Conservation (phyloP, 2,797 vertebrate species). For the Anabas testudineus region DNA sequence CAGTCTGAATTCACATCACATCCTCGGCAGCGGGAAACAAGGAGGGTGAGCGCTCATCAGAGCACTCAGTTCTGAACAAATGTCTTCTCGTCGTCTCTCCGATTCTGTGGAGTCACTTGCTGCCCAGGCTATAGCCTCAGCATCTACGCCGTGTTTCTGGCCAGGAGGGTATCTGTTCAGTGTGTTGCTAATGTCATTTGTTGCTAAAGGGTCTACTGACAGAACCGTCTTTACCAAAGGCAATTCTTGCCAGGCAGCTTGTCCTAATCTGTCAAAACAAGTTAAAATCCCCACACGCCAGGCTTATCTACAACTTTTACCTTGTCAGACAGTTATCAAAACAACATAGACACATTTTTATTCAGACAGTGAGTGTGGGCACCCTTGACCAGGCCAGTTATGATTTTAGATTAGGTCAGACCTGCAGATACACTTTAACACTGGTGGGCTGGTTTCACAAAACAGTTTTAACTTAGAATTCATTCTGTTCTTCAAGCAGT, state of each 20-base stretch:
- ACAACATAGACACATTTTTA: neutral
- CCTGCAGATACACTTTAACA: too few relatives aligned
- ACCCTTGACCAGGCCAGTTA: too few relatives aligned
- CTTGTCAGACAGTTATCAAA: slow-evolving; percentile 3
- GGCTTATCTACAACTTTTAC: neutral
- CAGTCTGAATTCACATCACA: neutral
- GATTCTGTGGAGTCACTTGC: slow-evolving; percentile 9
- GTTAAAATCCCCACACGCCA: slow-evolving; percentile 4
- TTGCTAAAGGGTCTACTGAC: slow-evolving; percentile 6
- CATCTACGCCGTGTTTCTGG: neutral
- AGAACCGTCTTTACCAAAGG: neutral
- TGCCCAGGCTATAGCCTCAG: neutral
- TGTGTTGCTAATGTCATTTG: slow-evolving; percentile 17
- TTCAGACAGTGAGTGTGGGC: too few relatives aligned
- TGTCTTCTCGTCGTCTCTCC: neutral
- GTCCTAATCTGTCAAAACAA: slow-evolving; percentile 14
- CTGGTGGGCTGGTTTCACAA: too few relatives aligned
- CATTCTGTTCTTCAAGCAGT: too few relatives aligned
- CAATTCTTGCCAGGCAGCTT: neutral
- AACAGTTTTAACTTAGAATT: too few relatives aligned
- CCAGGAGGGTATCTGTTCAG: neutral
- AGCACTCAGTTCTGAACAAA: neutral
- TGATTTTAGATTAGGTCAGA: too few relatives aligned
- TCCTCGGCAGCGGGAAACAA: neutral
- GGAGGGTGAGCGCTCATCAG: neutral